phyloP scores from a whole-genome alignment of 2,113 vertebrate species.

The Gopherus flavomarginatus region DNA sequence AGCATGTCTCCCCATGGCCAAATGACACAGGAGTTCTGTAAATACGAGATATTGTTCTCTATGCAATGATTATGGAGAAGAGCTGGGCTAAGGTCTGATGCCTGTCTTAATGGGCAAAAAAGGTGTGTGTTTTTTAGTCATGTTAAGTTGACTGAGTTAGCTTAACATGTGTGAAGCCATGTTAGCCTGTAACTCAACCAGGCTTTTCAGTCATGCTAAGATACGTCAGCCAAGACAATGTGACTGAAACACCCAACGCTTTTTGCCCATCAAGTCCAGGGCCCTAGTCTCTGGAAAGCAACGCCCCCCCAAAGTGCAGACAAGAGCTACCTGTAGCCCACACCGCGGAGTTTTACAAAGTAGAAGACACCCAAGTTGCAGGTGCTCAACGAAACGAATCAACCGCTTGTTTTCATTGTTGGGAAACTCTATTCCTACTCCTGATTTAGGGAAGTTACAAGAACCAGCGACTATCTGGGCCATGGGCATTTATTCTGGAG shows the following conservation, averaged over 20 bases:
- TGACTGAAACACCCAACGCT: not conserved
- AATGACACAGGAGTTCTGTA: conserved; percentile 5
- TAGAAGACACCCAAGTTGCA: not conserved
- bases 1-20: conserved; percentile 20
- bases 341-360: conserved; percentile 7
- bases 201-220: not conserved
- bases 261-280: not conserved
- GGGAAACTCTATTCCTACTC: not conserved
- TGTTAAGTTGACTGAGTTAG: accelerated
- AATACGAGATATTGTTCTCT: conserved; percentile 13
- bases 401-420: not conserved
- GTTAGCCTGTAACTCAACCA: not conserved
- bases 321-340: not conserved
- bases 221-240: not conserved
- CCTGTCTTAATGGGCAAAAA: not conserved
- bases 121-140: not conserved
- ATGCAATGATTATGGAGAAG: not conserved
- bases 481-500: not conserved
- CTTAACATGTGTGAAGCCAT: not conserved
- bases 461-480: not conserved
- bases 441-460: not conserved
- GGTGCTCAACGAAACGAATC: not conserved
- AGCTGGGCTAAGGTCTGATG: not conserved
- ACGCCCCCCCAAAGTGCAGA: not conserved
- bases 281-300: not conserved